These are phyloP conservation scores for Gephyroberyx darwinii DNA, from an alignment of 2,797 vertebrate species.

Conservation along the genomic window DNA sequence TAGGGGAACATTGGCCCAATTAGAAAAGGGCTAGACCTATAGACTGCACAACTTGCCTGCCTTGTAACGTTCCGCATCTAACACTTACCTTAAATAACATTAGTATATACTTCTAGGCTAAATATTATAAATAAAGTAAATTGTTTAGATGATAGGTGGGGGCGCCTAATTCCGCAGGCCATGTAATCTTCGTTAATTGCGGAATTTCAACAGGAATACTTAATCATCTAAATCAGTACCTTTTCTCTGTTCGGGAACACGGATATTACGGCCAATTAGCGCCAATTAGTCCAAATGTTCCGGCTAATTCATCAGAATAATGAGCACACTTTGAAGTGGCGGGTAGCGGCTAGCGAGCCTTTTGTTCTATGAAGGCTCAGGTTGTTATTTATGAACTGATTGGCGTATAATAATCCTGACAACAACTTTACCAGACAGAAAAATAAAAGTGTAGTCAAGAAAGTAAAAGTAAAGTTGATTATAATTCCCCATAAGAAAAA, in stretches of 20 bases:
- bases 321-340: conserved; percentile 72
- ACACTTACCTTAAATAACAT: conserved; percentile 40
- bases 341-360: conserved; percentile 54
- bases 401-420: conserved; percentile 49
- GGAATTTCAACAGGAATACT: conserved; percentile 79
- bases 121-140: conserved; percentile 49
- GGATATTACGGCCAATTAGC: conserved; percentile 82
- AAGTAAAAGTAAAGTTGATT: not conserved
- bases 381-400: conserved; percentile 63
- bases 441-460: not conserved
- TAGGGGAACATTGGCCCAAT: not conserved
- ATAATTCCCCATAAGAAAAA: not conserved
- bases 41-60: not conserved
- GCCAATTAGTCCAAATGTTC: conserved; percentile 81
- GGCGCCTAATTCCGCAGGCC: conserved; percentile 25
- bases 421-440: conserved; percentile 1
- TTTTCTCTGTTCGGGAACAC: conserved; percentile 73
- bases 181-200: conserved; percentile 77
- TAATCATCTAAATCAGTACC: conserved; percentile 83
- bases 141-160: conserved; percentile 51
- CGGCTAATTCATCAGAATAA: conserved; percentile 77
- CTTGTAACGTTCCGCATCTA: conserved; percentile 14
- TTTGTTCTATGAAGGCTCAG: conserved; percentile 56
- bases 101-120: conserved; percentile 33
- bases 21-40: not conserved